These are phyloP conservation scores for Gymnothorax javanicus DNA, from an alignment of 2,797 vertebrate genomes.

Conservation along the genomic window DNA sequence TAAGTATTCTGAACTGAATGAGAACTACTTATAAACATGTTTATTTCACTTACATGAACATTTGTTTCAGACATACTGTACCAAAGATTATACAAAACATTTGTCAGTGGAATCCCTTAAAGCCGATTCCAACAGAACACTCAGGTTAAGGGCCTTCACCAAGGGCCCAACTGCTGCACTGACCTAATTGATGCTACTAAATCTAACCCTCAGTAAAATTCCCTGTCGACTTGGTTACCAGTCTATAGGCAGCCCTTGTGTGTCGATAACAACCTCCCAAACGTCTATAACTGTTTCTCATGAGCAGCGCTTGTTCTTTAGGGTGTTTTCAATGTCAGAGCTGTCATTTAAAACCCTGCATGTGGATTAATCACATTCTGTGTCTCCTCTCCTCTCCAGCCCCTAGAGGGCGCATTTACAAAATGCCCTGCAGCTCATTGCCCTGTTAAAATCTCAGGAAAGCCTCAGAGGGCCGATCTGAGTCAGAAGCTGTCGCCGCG, in stretches of 20 bases:
- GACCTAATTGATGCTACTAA: too few relatives aligned
- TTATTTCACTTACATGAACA: too few relatives aligned
- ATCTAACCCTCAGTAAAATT: too few relatives aligned
- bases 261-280: neutral
- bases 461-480: neutral
- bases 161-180: too few relatives aligned
- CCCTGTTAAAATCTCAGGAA: neutral
- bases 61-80: too few relatives aligned
- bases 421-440: neutral
- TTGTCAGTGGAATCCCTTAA: too few relatives aligned
- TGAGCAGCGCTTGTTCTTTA: neutral
- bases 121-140: too few relatives aligned
- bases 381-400: neutral
- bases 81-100: too few relatives aligned
- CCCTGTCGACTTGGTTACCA: neutral
- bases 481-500: neutral
- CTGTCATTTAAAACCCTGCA: neutral
- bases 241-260: neutral
- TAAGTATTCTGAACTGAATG: too few relatives aligned
- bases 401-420: neutral
- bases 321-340: neutral
- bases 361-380: neutral
- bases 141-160: too few relatives aligned
- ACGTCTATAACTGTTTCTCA: neutral
- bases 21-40: too few relatives aligned